Evolutionary conservation across 2,113 vertebrate genomes (phyloP).

Genomic region (Bubalus kerabau): DNA sequence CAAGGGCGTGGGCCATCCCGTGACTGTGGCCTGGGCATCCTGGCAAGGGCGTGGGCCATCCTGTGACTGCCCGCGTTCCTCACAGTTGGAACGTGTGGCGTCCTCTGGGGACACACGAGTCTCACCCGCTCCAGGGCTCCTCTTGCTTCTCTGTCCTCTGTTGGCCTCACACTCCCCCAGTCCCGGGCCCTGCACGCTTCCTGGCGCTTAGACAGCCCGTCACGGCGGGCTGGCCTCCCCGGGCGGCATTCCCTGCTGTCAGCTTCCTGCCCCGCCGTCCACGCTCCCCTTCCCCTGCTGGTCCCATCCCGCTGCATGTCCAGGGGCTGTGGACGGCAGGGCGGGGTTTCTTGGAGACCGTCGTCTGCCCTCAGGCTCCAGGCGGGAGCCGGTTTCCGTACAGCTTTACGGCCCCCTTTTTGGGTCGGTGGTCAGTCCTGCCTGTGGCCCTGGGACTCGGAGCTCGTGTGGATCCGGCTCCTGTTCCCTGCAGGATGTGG

Average conservation of each 20-base stretch:
- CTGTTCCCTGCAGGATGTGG: background rate
- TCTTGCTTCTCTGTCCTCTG: background rate
- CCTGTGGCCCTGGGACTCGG: background rate
- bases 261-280: rapidly evolving
- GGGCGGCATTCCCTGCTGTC: background rate
- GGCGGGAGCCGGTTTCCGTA: rapidly evolving
- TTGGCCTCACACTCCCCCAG: too few relatives aligned
- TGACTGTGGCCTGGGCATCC: too few relatives aligned
- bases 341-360: rapidly evolving
- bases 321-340: background rate
- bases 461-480: background rate
- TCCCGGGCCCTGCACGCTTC: rapidly evolving
- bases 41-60: background rate
- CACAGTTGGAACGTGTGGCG: rapidly evolving
- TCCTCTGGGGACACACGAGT: background rate
- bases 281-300: background rate
- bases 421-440: rapidly evolving
- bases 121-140: rapidly evolving
- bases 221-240: background rate
- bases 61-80: background rate
- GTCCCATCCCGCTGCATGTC: background rate
- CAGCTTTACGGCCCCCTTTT: background rate
- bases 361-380: background rate
- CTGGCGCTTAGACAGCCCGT: background rate
- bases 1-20: background rate